Evolutionary conservation across 2,113 vertebrate species (phyloP).

Genomic region (Salvator merianae): DNA sequence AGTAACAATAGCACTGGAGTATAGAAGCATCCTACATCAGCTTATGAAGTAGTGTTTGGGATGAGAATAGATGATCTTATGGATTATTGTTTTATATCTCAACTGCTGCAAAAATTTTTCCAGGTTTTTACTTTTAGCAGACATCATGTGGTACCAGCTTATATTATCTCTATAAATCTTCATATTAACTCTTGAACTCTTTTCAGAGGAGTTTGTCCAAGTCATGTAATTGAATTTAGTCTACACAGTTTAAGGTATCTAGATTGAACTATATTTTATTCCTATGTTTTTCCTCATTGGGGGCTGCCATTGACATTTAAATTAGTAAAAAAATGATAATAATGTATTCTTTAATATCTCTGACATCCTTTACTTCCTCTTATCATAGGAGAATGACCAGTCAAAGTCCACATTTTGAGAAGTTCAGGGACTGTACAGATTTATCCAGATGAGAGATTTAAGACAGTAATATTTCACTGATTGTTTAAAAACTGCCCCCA

Average conservation of each 20-base stretch:
- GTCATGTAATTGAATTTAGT: neutral
- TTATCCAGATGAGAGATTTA: neutral
- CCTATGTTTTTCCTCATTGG: neutral
- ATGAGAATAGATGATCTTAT: neutral
- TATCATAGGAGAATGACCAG: neutral
- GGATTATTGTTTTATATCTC: neutral
- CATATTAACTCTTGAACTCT: neutral
- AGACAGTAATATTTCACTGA: neutral
- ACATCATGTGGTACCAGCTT: slow-evolving; percentile 5
- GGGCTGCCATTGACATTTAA: neutral
- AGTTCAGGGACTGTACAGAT: neutral
- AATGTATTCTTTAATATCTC: neutral
- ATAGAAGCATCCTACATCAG: neutral
- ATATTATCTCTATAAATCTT: slow-evolving; percentile 12
- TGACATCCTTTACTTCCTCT: neutral
- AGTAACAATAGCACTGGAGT: no score
- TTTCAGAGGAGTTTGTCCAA: slow-evolving; percentile 11
- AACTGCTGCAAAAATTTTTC: neutral
- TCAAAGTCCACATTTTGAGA: neutral
- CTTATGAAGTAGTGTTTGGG: slow-evolving; percentile 7
- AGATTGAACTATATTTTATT: neutral
- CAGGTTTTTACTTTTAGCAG: neutral
- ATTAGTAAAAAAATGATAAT: neutral
- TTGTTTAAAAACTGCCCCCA: neutral
- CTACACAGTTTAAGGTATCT: neutral